Percentiles rank a stretch among this genome's conserved stretches.
Evolutionary conservation across 2,113 vertebrate species (phyloP).

Genomic region (Erythrolamprus reginae): DNA sequence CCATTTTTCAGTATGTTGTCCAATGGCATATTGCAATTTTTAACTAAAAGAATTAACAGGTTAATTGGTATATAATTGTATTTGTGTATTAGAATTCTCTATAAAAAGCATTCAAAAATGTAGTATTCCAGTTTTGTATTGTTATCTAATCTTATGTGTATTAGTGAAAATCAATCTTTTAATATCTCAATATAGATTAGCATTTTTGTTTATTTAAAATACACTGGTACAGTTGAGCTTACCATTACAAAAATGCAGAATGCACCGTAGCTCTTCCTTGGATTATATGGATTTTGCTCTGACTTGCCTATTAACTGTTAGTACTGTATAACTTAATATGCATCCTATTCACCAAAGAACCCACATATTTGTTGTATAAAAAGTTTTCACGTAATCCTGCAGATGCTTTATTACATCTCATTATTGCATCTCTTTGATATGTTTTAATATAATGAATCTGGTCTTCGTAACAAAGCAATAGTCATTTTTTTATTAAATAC

Average conservation of each 20-base stretch:
- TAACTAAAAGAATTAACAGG: neutral
- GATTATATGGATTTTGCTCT: neutral
- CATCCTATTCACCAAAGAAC: constrained; percentile 14
- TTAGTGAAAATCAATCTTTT: neutral
- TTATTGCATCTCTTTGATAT: constrained; percentile 31
- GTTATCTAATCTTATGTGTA: neutral
- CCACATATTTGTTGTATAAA: constrained; percentile 40
- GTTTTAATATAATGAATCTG: constrained; percentile 14
- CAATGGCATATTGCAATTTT: neutral
- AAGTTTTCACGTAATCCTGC: neutral
- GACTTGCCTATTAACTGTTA: constrained; percentile 6
- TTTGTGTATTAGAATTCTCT: neutral
- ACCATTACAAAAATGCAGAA: neutral
- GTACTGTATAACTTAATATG: neutral
- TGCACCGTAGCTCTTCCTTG: neutral
- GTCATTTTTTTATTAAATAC: constrained; percentile 8
- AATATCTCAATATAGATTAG: neutral
- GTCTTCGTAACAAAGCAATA: constrained; percentile 15
- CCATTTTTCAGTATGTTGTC: neutral
- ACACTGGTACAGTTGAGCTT: neutral
- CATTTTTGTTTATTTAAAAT: neutral
- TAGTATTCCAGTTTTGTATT: neutral
- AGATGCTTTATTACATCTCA: constrained; percentile 2
- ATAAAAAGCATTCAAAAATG: neutral
- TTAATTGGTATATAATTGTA: neutral